Evolutionary conservation across 2,113 vertebrate species (phyloP), one percentile per base, ranked within the genome.

Genomic region (Lepisosteus osseus): DNA sequence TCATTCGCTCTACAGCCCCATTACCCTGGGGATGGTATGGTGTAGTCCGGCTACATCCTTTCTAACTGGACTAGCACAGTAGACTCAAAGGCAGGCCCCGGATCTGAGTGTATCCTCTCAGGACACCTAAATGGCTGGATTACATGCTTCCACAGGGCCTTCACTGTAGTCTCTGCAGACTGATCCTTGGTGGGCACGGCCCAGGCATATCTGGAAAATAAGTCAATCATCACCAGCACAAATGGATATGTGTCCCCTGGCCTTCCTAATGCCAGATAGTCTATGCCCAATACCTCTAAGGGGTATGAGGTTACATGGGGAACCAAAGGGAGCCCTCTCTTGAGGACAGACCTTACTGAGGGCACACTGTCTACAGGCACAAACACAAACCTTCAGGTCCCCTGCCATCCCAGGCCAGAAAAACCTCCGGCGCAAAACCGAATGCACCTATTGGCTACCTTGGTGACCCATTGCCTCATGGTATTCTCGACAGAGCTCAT

Each of bases 101-200:
- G 51, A 41, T 57, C 67, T 3, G 67, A 69, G 40, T 57, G 67
- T 7, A 69, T 15, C 54, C 67, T 0, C 67, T 69, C 17, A 29
- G 67, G 67, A 41, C 67, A 57, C 9, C 67, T 54, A 55, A 15
- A 54, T 44, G 55, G 55, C n/a, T 45, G 51, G 13, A 70, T 65
- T 8, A 56, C 14, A 7, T 14, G 13, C 40, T 6, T 29, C 41
- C 73, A 29, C 12, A 29, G n/a, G 12, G 43, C 47, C 44, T n/a
- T 3, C 4, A 45, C 47, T 8, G 47, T 15, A 7, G 14, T 68
- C 13, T 2, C 43, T 2, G 47, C 66, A 40, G 43, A 8, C 66
- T 54, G 66, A 54, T 68, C 3, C 8, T 14, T 54, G 7, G 47
- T 54, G 4, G 66, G 3, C 9, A 68, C 47, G 3, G 45, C 66